Base-by-base conservation (phyloP, 2,888 invertebrate genomes). In the Idaea aversata region DNA sequence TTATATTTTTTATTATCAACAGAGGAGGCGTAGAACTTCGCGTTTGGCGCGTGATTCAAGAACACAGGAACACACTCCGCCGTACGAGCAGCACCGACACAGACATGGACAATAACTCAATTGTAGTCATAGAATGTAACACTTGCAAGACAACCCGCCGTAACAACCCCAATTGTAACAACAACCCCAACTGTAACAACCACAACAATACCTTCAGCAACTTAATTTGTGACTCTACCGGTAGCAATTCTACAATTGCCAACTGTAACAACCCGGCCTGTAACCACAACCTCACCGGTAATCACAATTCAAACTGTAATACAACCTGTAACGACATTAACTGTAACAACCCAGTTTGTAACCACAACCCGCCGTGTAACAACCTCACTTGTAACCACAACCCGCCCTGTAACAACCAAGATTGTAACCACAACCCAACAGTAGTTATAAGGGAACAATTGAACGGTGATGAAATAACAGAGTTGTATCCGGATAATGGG, bases 1-100 rank as follows among this genome's bases (percentile, higher is more conserved):
- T 6, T 47, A 7, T 10, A 7, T 7, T 47, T 13, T 47, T 47
- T 47, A 13, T 47, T 47, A 4, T 47, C 13, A 4, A 47, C 89
- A 97, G 97, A 82, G 96, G 97, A 64, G 98, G 98, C 59, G 94
- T 97, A 34, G 97, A 98, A 82, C 94, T 98, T 61, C 94, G 96
- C 65, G 91, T 98, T 70, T 98, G 98, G 98, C 95, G 96, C 70
- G 96, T 97, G 0, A 95, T 98, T 65, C 86, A 94, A 67, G 94
- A 95, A 60, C 94, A 95, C 79, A 93, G 96, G 0, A 85, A 84
- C 66, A 70, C 79, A 10, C 74, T 88, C 3, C 86, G 90, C 0
- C 84, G 92, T 16, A 79, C 88, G 0, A 91, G 92, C 78, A 91
- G 91, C 72, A 88, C 90, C 0, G 93, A 92, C 59, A 90, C 91